phyloP scores from a whole-genome alignment of 2,888 invertebrate species.

The Netelia melanura region DNA sequence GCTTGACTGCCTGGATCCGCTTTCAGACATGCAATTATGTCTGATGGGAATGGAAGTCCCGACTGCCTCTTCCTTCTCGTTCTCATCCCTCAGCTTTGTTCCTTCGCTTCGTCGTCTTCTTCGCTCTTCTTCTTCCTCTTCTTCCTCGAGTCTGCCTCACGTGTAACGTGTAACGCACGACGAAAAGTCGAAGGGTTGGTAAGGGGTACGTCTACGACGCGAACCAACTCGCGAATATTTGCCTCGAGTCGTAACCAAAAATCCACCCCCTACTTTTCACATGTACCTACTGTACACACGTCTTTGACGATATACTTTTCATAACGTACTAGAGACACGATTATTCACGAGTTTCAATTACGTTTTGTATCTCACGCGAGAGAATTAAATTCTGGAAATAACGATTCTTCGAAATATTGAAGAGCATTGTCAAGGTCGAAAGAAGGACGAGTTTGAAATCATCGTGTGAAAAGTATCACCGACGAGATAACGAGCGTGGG shows the following conservation, averaged over 20 bases:
- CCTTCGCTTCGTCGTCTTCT: conserved; percentile 49
- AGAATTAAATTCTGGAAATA: not conserved
- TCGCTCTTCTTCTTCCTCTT: conserved; percentile 26
- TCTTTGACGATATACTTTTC: conserved; percentile 13
- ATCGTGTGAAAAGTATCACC: not conserved
- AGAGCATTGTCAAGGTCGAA: not conserved
- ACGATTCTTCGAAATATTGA: not conserved
- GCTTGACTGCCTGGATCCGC: conserved; percentile 73
- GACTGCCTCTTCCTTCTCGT: conserved; percentile 49
- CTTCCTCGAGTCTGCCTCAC: conserved; percentile 8
- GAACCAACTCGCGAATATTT: conserved; percentile 66
- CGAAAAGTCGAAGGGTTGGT: conserved; percentile 36
- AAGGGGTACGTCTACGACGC: conserved; percentile 37
- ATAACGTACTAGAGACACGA: conserved; percentile 16
- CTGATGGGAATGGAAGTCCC: conserved; percentile 76
- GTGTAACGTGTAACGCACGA: conserved; percentile 52
- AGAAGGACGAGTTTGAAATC: not conserved
- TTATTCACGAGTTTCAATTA: not conserved
- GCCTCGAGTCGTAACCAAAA: conserved; percentile 56
- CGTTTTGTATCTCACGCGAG: too few relatives aligned
- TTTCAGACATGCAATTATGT: conserved; percentile 79
- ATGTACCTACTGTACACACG: conserved; percentile 3
- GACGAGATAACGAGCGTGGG: not conserved
- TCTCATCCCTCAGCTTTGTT: conserved; percentile 50
- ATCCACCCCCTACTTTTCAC: conserved; percentile 9